Evolutionary conservation across 2,797 vertebrate species (phyloP), one percentile per base, ranked within the genome.

Genomic region (Falco biarmicus): DNA sequence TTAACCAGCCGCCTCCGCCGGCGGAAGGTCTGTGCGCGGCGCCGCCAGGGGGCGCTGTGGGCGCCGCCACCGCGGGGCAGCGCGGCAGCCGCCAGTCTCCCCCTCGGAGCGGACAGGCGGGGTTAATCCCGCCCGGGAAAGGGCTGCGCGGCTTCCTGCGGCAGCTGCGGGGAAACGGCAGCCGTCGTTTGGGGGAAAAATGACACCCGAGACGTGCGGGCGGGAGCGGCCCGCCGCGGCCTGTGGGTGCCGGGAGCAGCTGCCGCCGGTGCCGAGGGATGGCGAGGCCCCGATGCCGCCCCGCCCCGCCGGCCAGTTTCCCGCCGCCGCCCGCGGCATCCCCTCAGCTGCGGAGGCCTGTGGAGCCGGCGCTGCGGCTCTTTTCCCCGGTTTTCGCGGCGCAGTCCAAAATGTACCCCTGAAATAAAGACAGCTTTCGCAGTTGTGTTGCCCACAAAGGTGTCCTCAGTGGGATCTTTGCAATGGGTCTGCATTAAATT

Each of bases 131-230:
- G 7, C 31, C 19, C 3, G 34, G 7, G 15, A 47, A 24, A 32
- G n/a, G 29, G 16, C 45, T 15, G 6, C 0, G 20, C 24, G 13
- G 25, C 43, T 37, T 22, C 34, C 32, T 37, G 3, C 2, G 39
- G 74, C 47, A 60, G 53, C 15, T 14, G 39, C 4, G 2, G 47
- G 47, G 13, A 66, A 66, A 15, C 2, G 2, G 53, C 21, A 43
- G 18, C 48, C 6, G 20, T 37, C 32, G 3, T 17, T 37, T 12
- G 10, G 9, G 8, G 8, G 25, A 9, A 14, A 16, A 17, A 34
- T 4, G 26, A 10, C 26, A 32, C 6, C 11, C 1, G 5, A 19
- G 43, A 26, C 3, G 1, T 21, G 29, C 1, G 0, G 31, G 39
- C 5, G 20, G 87, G 26, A 15, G 6, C 3, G 2, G 25, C 22